Evolutionary conservation across 2,888 invertebrate species (phyloP).

Genomic region (Congeria kusceri): DNA sequence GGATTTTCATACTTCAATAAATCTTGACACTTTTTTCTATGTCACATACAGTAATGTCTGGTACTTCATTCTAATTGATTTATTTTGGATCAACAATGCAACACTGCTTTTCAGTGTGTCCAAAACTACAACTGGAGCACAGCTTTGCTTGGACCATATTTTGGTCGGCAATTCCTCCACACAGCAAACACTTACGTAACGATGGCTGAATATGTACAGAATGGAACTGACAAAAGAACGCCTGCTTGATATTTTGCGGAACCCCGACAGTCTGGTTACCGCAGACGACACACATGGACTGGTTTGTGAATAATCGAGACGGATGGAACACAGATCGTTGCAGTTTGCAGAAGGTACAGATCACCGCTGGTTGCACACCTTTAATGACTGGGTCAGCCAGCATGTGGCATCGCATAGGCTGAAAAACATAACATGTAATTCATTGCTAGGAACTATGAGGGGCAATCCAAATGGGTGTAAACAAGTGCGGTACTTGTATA

Average conservation of each 20-base stretch:
- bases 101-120: constrained; percentile 62
- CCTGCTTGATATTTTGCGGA: neutral
- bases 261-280: constrained; percentile 22
- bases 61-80: too few relatives aligned
- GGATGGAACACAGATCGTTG: constrained; percentile 54
- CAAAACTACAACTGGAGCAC: constrained; percentile 67
- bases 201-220: constrained; percentile 13
- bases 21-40: too few relatives aligned
- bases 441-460: too few relatives aligned
- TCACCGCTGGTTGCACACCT: constrained; percentile 49
- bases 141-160: constrained; percentile 38
- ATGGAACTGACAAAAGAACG: constrained; percentile 58
- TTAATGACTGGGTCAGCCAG: constrained; percentile 59
- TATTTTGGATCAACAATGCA: constrained; percentile 4
- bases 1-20: too few relatives aligned
- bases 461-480: too few relatives aligned
- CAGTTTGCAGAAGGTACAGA: constrained; percentile 64
- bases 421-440: constrained; percentile 19
- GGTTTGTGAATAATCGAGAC: constrained; percentile 49
- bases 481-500: too few relatives aligned
- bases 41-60: too few relatives aligned
- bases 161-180: constrained; percentile 26
- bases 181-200: constrained; percentile 50
- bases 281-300: constrained; percentile 70
- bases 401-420: constrained; percentile 63